phyloP scores from a whole-genome alignment of 2,797 vertebrate species.

The Xiphorhynchus erythropygius region DNA sequence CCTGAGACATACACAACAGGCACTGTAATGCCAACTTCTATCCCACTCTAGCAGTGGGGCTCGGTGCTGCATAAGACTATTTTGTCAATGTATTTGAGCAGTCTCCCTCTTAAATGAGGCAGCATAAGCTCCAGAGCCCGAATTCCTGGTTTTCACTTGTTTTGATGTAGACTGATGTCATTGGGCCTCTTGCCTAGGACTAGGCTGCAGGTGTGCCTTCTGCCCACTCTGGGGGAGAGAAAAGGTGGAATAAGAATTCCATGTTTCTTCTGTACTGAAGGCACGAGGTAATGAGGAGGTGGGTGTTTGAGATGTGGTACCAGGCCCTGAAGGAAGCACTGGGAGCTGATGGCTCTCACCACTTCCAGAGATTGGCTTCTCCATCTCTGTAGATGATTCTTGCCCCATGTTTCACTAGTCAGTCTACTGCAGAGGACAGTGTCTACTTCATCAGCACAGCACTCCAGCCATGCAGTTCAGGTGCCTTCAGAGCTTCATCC shows the following conservation, averaged over 20 bases:
- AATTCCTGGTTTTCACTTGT: neutral
- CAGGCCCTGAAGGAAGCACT: neutral
- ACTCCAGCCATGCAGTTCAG: neutral
- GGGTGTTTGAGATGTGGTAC: neutral
- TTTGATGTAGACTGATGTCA: neutral
- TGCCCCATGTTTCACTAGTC: neutral
- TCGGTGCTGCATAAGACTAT: fast-evolving
- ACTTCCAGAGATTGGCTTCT: fast-evolving
- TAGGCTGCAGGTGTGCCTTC: neutral
- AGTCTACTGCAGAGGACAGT: neutral
- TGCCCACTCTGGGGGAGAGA: neutral
- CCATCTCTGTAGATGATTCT: neutral
- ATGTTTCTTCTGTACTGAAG: neutral
- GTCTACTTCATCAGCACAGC: neutral
- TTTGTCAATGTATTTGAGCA: neutral
- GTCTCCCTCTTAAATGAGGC: neutral
- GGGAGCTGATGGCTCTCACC: neutral
- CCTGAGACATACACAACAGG: neutral
- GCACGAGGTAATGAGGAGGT: fast-evolving
- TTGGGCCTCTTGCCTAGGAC: neutral
- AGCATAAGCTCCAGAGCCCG: neutral
- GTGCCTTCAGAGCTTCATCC: neutral
- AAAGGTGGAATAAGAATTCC: neutral
- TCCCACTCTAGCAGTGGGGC: neutral
- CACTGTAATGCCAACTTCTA: neutral